Conservation (phyloP, 2,888 invertebrate genomes). For the Ectobius pallidus region DNA sequence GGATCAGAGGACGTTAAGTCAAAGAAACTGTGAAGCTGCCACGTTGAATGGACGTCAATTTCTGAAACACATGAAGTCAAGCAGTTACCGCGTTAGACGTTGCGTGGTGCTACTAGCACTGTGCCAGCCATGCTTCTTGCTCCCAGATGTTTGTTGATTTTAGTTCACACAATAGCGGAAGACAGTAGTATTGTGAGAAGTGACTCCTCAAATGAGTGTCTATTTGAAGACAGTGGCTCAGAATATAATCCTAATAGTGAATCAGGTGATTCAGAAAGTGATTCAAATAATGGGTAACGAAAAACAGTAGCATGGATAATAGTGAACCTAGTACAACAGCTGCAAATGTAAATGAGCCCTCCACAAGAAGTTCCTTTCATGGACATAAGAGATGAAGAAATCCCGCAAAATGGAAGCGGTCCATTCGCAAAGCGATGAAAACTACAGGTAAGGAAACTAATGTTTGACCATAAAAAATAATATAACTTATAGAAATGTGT, state of each 20-base stretch:
- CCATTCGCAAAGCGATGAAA: slow-evolving; percentile 11
- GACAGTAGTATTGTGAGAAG: not conserved
- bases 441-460: not conserved
- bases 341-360: slow-evolving; percentile 11
- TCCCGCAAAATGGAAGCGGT: slow-evolving; percentile 18
- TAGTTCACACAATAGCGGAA: not conserved
- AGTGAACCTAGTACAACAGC: not conserved
- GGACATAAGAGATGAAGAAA: slow-evolving; percentile 6
- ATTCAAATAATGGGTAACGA: not conserved
- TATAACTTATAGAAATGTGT: not conserved
- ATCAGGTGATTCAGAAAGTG: not conserved
- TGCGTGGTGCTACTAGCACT: no score
- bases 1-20: no score
- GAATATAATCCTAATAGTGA: not conserved
- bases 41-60: no score
- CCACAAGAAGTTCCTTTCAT: not conserved
- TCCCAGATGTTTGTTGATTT: no score
- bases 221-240: slow-evolving; percentile 2
- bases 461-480: not conserved
- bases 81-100: no score
- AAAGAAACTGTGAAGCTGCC: no score
- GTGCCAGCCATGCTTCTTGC: no score
- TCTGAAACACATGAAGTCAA: no score
- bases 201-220: not conserved
- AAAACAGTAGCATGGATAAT: not conserved